Percentiles rank a stretch among this genome's conserved stretches.
Conservation (phyloP, 1,140 invertebrate genomes). For the Gryon sp. region DNA sequence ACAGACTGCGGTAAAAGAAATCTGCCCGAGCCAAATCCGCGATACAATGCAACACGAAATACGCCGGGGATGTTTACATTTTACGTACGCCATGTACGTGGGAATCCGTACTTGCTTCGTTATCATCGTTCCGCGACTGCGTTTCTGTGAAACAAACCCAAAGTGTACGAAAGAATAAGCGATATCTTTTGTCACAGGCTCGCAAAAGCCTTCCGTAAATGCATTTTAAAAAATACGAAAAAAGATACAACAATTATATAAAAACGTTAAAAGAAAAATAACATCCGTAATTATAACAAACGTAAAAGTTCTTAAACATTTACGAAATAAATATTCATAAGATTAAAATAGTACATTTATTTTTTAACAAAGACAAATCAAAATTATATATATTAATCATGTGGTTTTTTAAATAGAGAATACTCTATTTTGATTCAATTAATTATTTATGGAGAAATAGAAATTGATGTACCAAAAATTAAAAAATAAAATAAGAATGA, state of each 20-base stretch:
- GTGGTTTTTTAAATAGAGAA: too few relatives aligned
- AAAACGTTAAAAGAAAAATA: conserved; percentile 3
- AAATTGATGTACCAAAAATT: too few relatives aligned
- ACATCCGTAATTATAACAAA: too few relatives aligned
- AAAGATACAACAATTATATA: conserved; percentile 1
- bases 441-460: too few relatives aligned
- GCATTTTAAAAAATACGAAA: conserved; percentile 47
- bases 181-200: conserved; percentile 57
- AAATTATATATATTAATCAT: too few relatives aligned
- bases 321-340: too few relatives aligned
- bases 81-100: conserved; percentile 44
- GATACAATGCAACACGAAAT: conserved; percentile 58
- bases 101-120: conserved; percentile 41
- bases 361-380: too few relatives aligned
- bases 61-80: conserved; percentile 48
- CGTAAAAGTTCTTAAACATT: too few relatives aligned
- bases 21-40: conserved; percentile 50
- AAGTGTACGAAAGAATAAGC: conserved; percentile 47
- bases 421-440: too few relatives aligned
- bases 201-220: conserved; percentile 59
- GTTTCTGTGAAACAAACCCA: conserved; percentile 44
- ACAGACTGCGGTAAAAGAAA: conserved; percentile 62
- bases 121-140: conserved; percentile 45
- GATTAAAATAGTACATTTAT: too few relatives aligned
- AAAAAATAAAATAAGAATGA: too few relatives aligned